Base-by-base conservation (phyloP, 2,888 invertebrate genomes). In the Drosophila eohydei region DNA sequence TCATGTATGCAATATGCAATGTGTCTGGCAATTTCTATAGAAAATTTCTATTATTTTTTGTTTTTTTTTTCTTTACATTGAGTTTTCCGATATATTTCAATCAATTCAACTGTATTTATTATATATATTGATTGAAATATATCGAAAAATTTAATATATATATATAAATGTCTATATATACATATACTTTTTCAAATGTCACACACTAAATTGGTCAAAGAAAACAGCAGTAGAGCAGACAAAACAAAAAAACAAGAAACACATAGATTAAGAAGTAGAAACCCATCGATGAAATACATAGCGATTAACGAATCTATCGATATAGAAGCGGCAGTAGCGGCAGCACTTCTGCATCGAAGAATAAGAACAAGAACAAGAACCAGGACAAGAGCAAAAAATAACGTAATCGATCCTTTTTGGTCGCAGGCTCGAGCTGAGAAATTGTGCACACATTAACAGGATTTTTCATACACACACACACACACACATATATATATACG, bases 81-180 rank as follows among this genome's bases (percentile, higher is more conserved):
- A 21, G 46, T 34, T 48, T 48, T 56, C 16, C 12, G 2, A 30
- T 48, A 46, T 21, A 40, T 66, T 55, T 2, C 30, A 65, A 46
- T 55, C 34, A 65, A 38, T 54, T 38, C 2, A 43, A 36, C 30
- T 52, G 34, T 16, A 21, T 65, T 30, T 56, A 48, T 66, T 34
- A 12, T 43, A 57, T 21, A 14, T 9, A 8, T 21, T 21, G 21
- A 21, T 21, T 21, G 21, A 21, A 21, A 21, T 21, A 21, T 21
- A 21, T 21, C 21, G 21, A 21, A 21, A 21, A 21, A 21, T 21
- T 21, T 1, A 21, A 21, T 16, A 11, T 48, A 11, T 16, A 5
- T 30, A 11, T 34, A 7, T 21, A 16, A 12, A 16, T 50, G 5
- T n/a, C 5, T 11, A 43, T 43, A 43, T 28, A 2, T 8, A 9